Base-by-base conservation (phyloP, 2,113 vertebrate genomes). In the Neolamprologus kungweensis region DNA sequence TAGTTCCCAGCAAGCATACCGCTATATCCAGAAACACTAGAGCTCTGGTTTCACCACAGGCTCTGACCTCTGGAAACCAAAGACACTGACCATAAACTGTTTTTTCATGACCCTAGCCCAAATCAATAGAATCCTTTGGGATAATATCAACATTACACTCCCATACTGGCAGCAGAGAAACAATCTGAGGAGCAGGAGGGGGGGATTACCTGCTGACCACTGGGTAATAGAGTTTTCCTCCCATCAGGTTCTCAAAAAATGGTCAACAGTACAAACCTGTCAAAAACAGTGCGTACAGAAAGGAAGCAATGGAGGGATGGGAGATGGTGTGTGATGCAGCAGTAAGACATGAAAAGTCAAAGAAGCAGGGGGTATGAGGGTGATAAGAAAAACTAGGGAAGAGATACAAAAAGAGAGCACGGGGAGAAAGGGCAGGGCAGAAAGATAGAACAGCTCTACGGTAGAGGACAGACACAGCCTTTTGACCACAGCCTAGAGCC, bases 21-120 rank as follows among this genome's bases (percentile, higher is more conserved):
- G 88, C 85, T 81, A 87, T 94, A 90, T 93, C 92, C 89, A 95
- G 93, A 92, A 94, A 93, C 88, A 89, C 91, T 58, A 28, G 68
- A 87, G 92, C 90, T 95, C 94, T 91, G 87, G 93, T 95, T 96
- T 96, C 93, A 96, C 92, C 88, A 85, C 93, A 90, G 88, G 89
- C 84, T 87, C 85, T 96, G 95, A 96, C 95, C 95, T 94, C 92
- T 89, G 91, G 93, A 96, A 96, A 96, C 93, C 92, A 91, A 95
- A 96, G 94, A 94, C 94, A 91, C 87, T 92, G 93, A 91, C 91
- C 90, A 94, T 93, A 91, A 95, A 95, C 93, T 94, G 92, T 92
- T 91, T 94, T 94, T 94, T 93, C 94, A 95, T 93, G 94, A 95
- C 92, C 93, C 91, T 68, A 78, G 80, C 89, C 85, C 84, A 86